Evolutionary conservation across 1,140 invertebrate species (phyloP), one percentile per base, ranked within the genome.

Genomic region (Drosophila aff.): DNA sequence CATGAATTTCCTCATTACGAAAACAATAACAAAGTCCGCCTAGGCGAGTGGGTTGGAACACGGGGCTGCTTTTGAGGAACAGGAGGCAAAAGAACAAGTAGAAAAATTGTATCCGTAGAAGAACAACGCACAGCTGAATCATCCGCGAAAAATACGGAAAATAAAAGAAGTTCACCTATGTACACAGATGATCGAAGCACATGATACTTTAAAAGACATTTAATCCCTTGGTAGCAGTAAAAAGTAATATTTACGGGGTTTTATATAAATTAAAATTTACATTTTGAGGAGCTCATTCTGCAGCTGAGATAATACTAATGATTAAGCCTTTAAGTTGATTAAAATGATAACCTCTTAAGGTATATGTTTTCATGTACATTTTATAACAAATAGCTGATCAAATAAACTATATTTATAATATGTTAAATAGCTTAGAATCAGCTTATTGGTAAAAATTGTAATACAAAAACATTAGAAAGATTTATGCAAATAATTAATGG

Each of bases 1-100:
- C 41, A 67, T 76, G 71, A 57, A 68, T 71, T 78, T 76, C 49
- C 58, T 58, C 64, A 64, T 74, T 68, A 61, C 65, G 55, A 75
- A 81, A 89, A 87, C 84, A 87, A 87, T 83, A 87, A 89, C 77
- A 89, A 78, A 82, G 69, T 63, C 36, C n/a, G n/a, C 44, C 26
- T 31, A 4, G 26, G 38, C 15, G n/a, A 57, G 16, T 40, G 50
- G 18, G 23, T 28, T 10, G 31, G 26, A 4, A 18, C 18, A 21
- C 26, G 11, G 47, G 36, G 9, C 23, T 9, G 36, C 31, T 38
- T 50, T 67, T 55, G 67, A 47, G 50, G 61, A 79, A 76, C 73
- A 79, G 59, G 61, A 75, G 66, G 36, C 60, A 50, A 50, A 76
- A 49, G 71, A 75, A 58, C 40, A 59, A 59, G 50, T 28, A 61